phyloP scores from a whole-genome alignment of 2,888 invertebrate species.

The Aquatica leii region DNA sequence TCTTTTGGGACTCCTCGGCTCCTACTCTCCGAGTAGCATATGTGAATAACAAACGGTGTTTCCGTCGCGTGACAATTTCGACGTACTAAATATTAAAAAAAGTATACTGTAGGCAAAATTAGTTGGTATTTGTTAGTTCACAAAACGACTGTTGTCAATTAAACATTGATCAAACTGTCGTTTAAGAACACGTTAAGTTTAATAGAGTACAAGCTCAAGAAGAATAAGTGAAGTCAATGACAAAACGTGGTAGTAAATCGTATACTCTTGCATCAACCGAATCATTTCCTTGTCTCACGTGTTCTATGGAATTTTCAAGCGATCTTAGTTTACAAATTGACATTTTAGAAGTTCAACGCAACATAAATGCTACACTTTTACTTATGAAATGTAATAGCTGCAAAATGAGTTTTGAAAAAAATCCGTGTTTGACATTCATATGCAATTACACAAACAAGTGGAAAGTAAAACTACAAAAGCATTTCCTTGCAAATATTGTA shows the following conservation, averaged over 20 bases:
- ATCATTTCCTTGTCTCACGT: slow-evolving; percentile 50
- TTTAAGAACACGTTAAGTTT: too few species aligned
- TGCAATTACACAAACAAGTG: slow-evolving; percentile 62
- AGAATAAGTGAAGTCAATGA: slow-evolving; percentile 22
- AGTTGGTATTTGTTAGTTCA: too few species aligned
- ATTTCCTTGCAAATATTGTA: slow-evolving; percentile 69
- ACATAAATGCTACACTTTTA: slow-evolving; percentile 53
- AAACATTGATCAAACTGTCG: too few species aligned
- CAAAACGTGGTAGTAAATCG: slow-evolving; percentile 19
- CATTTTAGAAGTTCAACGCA: slow-evolving; percentile 56
- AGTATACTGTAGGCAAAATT: too few species aligned
- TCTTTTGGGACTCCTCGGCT: too few species aligned
- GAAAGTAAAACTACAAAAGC: slow-evolving; percentile 46
- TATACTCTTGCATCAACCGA: slow-evolving; percentile 60
- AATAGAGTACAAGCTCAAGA: slow-evolving; percentile 48
- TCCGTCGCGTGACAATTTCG: too few species aligned
- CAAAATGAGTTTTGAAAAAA: slow-evolving; percentile 68
- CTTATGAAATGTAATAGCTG: slow-evolving; percentile 65
- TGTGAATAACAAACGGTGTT: too few species aligned
- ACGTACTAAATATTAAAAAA: too few species aligned
- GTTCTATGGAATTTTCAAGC: slow-evolving; percentile 50
- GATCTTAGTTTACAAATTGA: slow-evolving; percentile 57
- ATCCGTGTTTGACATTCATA: slow-evolving; percentile 68
- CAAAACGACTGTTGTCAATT: too few species aligned
- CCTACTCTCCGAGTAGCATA: too few species aligned